These are phyloP conservation scores for Helicoverpa assulta DNA, from an alignment of 2,888 invertebrate species.

Conservation along the genomic window DNA sequence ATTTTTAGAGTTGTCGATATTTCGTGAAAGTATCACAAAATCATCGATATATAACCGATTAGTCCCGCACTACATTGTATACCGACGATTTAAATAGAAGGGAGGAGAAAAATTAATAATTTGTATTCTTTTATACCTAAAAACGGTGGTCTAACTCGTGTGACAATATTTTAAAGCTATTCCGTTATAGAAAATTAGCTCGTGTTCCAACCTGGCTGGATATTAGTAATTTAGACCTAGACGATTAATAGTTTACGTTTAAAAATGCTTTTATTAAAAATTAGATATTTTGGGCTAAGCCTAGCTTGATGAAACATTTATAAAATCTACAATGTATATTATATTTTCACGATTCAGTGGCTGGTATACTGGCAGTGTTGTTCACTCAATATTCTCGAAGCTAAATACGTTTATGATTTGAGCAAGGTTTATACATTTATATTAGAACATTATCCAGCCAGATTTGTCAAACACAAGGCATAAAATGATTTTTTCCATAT, in stretches of 20 bases:
- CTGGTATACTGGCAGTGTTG: conserved; percentile 54
- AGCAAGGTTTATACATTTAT: conserved; percentile 46
- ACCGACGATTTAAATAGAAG: conserved; percentile 72
- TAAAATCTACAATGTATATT: conserved; percentile 36
- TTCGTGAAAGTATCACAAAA: conserved; percentile 57
- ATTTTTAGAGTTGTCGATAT: conserved; percentile 6
- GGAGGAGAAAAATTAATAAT: conserved; percentile 67
- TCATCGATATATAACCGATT: conserved; percentile 65
- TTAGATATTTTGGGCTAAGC: conserved; percentile 25
- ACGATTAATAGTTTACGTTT: conserved; percentile 5
- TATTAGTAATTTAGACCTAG: conserved; percentile 20
- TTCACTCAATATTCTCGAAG: conserved; percentile 36
- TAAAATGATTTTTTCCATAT: conserved; percentile 43
- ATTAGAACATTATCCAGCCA: conserved; percentile 56
- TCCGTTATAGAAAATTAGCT: conserved; percentile 70
- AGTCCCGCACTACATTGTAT: conserved; percentile 81
- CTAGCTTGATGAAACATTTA: conserved; percentile 39
- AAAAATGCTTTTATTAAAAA: conserved; percentile 1
- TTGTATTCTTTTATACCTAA: conserved; percentile 75
- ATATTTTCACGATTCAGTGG: conserved; percentile 22
- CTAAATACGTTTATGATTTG: conserved; percentile 43
- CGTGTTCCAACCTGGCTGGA: conserved; percentile 55
- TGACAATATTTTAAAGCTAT: conserved; percentile 87
- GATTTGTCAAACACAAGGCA: conserved; percentile 57
- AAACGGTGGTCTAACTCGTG: conserved; percentile 88